phyloP scores from a whole-genome alignment of 2,888 invertebrate species.

The Anodontia alba region DNA sequence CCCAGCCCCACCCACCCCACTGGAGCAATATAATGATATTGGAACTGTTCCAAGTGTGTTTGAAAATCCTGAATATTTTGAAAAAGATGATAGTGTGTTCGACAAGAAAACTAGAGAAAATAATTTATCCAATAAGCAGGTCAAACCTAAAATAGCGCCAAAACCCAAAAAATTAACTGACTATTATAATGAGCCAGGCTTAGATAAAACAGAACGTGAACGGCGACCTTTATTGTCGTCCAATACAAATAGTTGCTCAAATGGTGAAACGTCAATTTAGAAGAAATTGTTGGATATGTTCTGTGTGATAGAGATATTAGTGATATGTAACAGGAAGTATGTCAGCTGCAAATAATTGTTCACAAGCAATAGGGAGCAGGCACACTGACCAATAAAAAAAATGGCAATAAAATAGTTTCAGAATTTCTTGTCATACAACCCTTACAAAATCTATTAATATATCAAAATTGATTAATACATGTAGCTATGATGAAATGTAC shows the following conservation, averaged over 20 bases:
- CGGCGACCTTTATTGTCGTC: slow-evolving; percentile 47
- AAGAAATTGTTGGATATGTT: neutral
- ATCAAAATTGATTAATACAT: too few species aligned
- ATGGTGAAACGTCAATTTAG: slow-evolving; percentile 48
- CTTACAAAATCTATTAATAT: too few species aligned
- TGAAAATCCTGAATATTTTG: slow-evolving; percentile 73
- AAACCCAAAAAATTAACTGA: slow-evolving; percentile 59
- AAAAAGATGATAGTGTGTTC: slow-evolving; percentile 51
- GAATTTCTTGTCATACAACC: too few species aligned
- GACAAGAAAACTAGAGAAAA: neutral
- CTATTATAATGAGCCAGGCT: slow-evolving; percentile 67
- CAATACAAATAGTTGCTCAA: slow-evolving; percentile 52
- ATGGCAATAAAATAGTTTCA: too few species aligned
- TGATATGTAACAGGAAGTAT: neutral
- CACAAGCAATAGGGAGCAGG: too few species aligned
- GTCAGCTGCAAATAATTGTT: neutral
- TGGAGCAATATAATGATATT: slow-evolving; percentile 11
- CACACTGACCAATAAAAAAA: too few species aligned
- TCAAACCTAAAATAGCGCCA: slow-evolving; percentile 59
- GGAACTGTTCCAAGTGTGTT: slow-evolving; percentile 37
- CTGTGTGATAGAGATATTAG: neutral
- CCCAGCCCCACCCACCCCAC: slow-evolving; percentile 5
- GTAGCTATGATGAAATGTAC: too few species aligned
- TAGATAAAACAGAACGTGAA: slow-evolving; percentile 37
- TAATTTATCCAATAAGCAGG: slow-evolving; percentile 18